Conservation (phyloP, 1,140 invertebrate species). For the Yoshiicerus persimilis region DNA sequence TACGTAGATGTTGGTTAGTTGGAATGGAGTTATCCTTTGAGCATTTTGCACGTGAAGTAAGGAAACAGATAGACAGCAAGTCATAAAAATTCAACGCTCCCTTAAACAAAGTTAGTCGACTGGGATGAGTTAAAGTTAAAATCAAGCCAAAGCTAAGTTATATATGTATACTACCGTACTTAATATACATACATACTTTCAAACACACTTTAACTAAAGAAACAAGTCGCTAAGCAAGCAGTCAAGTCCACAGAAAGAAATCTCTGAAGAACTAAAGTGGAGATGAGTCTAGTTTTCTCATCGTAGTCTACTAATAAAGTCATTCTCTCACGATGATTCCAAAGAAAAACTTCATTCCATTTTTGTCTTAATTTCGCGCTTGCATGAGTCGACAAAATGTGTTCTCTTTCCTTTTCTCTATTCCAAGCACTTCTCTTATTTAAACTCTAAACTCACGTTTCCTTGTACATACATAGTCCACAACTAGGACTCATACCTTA, state of each 20-base stretch:
- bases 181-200: not conserved
- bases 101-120: conserved; percentile 18
- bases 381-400: conserved; percentile 12
- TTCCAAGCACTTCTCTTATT: not conserved
- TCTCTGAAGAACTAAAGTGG: not conserved
- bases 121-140: not conserved
- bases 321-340: not conserved
- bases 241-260: not conserved
- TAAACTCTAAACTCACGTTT: not conserved
- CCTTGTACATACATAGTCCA: not conserved
- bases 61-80: not conserved
- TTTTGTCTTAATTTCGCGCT: conserved; percentile 24
- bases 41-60: not conserved
- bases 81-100: conserved; percentile 26
- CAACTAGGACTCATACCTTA: not conserved
- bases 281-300: not conserved
- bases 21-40: not conserved
- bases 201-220: not conserved
- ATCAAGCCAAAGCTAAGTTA: not conserved
- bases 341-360: conserved; percentile 1
- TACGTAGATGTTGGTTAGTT: not conserved
- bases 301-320: not conserved
- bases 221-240: not conserved
- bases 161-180: not conserved
- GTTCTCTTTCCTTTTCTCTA: not conserved